A percentile compares a stretch with the other conserved stretches of the same genome.
Conservation (phyloP, 2,888 invertebrate genomes). For the Aporophyla lueneburgensis region DNA sequence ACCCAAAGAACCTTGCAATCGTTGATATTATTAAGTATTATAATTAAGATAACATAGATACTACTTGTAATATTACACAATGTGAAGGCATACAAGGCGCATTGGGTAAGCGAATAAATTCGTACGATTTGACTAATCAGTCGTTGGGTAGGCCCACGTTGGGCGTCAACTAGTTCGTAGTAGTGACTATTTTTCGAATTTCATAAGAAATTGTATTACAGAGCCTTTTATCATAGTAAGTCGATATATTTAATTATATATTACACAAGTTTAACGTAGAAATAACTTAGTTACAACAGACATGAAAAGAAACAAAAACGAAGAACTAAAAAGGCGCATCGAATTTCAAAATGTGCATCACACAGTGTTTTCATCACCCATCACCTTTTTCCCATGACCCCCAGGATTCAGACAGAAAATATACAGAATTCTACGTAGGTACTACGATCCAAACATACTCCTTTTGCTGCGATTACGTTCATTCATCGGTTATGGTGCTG, state of each 20-base stretch:
- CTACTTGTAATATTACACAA: neutral
- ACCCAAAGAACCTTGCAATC: neutral
- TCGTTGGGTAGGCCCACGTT: neutral
- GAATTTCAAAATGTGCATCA: neutral
- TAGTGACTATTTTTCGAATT: neutral
- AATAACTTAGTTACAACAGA: neutral
- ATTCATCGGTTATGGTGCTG: too few relatives aligned
- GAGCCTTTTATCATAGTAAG: neutral
- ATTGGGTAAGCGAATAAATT: neutral
- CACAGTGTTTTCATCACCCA: too few relatives aligned
- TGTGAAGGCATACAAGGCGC: neutral
- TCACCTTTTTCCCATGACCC: too few relatives aligned
- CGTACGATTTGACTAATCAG: too few relatives aligned
- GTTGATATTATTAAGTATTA: too few relatives aligned
- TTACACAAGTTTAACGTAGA: too few relatives aligned
- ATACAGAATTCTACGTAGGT: neutral
- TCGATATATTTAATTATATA: neutral
- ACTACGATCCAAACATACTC: neutral
- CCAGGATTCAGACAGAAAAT: neutral
- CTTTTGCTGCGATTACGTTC: neutral
- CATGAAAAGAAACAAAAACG: neutral
- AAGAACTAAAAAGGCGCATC: neutral
- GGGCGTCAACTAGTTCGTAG: slow-evolving; percentile 17
- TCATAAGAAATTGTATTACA: neutral
- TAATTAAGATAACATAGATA: neutral